Evolutionary conservation across 2,797 vertebrate genomes (phyloP).

Genomic region (Falco cherrug): DNA sequence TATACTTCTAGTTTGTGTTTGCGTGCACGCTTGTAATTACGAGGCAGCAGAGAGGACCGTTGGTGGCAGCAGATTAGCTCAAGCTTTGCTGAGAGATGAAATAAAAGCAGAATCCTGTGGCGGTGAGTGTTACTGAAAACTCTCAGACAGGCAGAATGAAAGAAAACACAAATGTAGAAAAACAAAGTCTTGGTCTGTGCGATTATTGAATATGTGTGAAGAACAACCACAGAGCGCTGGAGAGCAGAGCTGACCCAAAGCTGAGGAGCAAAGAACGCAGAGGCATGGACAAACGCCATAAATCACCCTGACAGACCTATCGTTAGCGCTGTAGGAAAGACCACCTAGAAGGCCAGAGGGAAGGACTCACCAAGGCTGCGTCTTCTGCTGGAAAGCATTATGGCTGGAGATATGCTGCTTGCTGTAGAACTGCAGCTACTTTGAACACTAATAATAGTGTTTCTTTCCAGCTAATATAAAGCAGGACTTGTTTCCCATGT

Average conservation of each 20-base stretch:
- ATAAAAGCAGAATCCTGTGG: constrained; percentile 36
- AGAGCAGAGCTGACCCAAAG: constrained; percentile 20
- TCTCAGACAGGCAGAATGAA: background rate
- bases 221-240: constrained; percentile 21
- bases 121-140: constrained; percentile 13
- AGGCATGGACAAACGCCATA: constrained; percentile 9
- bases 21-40: rapidly evolving
- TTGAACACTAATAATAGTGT: background rate
- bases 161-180: constrained; percentile 50
- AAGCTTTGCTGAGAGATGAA: background rate
- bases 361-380: background rate
- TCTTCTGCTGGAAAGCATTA: constrained; percentile 42
- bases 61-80: background rate
- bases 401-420: background rate
- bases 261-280: constrained; percentile 36
- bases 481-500: background rate
- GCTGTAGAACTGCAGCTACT: background rate
- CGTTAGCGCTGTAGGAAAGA: constrained; percentile 46
- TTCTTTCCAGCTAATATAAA: background rate
- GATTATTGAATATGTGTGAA: background rate
- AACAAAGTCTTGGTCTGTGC: constrained; percentile 5
- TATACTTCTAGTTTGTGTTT: background rate
- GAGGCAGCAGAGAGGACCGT: background rate
- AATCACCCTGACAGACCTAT: constrained; percentile 50
- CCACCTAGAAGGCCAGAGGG: constrained; percentile 64